phyloP scores from a whole-genome alignment of 2,797 vertebrate genomes.

The Myripristis jacobus region DNA sequence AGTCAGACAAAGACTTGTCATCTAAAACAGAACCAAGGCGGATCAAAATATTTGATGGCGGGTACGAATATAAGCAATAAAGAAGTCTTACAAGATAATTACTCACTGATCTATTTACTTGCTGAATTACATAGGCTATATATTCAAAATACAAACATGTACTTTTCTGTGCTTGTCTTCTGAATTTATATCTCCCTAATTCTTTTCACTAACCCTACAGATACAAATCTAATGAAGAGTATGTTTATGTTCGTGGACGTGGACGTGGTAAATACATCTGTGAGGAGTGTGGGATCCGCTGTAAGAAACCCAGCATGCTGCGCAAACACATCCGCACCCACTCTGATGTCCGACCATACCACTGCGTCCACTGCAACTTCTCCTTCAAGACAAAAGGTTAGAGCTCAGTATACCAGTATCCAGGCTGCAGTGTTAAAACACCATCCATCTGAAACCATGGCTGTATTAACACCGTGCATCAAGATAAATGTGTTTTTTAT shows the following conservation, averaged over 20 bases:
- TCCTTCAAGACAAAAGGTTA: conserved; percentile 99
- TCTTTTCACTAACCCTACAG: conserved; percentile 73
- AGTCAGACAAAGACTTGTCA: conserved; percentile 91
- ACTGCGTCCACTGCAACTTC: conserved; percentile 98
- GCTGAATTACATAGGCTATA: background rate
- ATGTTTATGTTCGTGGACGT: conserved; percentile 96
- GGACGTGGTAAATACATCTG: conserved; percentile 98
- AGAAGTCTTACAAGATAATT: background rate
- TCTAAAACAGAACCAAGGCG: conserved; percentile 93
- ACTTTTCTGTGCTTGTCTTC: background rate
- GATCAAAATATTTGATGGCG: conserved; percentile 99
- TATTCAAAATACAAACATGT: background rate
- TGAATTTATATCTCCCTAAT: background rate
- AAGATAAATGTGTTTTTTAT: background rate
- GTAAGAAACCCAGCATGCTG: conserved; percentile 99
- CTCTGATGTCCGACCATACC: conserved; percentile 97
- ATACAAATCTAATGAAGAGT: conserved; percentile 99
- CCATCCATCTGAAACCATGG: background rate
- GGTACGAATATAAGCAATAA: conserved; percentile 82
- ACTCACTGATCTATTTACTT: background rate
- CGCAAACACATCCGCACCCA: conserved; percentile 99
- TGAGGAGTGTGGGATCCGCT: conserved; percentile 98
- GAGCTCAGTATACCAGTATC: conserved; percentile 30
- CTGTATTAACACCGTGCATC: no score
- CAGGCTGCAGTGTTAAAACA: background rate